Conservation (phyloP, 1,140 invertebrate species). For the Asbolus verrucosus region DNA sequence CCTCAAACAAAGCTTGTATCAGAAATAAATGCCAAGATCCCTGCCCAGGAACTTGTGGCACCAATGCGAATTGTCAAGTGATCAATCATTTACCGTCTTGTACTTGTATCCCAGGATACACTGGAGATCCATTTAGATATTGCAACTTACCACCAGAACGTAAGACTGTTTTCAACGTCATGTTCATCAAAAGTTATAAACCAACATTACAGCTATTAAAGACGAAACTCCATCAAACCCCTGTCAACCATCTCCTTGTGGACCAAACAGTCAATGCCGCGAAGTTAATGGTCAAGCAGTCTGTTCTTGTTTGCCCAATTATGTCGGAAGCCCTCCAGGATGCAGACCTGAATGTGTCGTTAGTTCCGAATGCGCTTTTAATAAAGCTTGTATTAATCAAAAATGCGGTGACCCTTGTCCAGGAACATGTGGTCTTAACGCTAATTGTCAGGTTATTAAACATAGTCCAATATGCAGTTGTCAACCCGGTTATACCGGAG, state of each 20-base stretch:
- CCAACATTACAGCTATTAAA: constrained; percentile 68
- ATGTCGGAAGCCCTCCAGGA: constrained; percentile 74
- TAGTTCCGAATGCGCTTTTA: constrained; percentile 81
- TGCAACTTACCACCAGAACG: constrained; percentile 59
- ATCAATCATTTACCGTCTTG: constrained; percentile 80
- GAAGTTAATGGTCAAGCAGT: constrained; percentile 67
- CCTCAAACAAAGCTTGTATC: constrained; percentile 78
- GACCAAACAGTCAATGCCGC: constrained; percentile 75
- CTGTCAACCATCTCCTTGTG: constrained; percentile 74
- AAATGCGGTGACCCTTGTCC: constrained; percentile 82
- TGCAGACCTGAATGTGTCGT: constrained; percentile 87
- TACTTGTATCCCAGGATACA: constrained; percentile 75
- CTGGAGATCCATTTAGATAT: constrained; percentile 77
- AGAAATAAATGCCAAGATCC: constrained; percentile 81
- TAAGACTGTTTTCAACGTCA: constrained; percentile 48
- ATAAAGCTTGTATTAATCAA: constrained; percentile 79
- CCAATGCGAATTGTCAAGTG: constrained; percentile 80
- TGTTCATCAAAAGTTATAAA: too few relatives aligned
- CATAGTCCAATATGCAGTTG: constrained; percentile 73
- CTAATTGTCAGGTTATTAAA: constrained; percentile 79
- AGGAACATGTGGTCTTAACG: constrained; percentile 79
- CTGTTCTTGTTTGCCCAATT: constrained; percentile 74
- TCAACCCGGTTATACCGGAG: constrained; percentile 67
- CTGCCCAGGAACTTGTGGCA: constrained; percentile 81
- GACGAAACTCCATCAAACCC: constrained; percentile 67